A percentile compares a stretch with the other conserved stretches of the same genome.
Evolutionary conservation across 2,797 vertebrate genomes (phyloP).

Genomic region (Eremophila alpestris): DNA sequence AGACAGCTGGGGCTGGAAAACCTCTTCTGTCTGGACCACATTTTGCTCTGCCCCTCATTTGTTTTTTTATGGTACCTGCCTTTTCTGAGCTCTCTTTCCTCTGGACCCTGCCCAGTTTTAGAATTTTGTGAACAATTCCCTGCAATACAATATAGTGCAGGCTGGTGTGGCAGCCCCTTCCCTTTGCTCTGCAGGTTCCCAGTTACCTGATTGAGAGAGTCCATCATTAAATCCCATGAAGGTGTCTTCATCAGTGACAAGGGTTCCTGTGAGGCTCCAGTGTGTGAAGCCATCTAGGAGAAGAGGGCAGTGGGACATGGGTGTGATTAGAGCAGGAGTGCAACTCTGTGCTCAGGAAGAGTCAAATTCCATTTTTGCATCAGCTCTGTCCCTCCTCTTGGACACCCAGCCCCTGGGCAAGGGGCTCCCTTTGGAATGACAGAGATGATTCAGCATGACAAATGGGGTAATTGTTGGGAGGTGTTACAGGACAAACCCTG

Average conservation of each 20-base stretch:
- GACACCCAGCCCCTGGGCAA: background rate
- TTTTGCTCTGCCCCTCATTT: background rate
- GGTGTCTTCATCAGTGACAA: slow-evolving; percentile 85
- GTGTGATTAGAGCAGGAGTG: background rate
- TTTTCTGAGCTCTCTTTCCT: background rate
- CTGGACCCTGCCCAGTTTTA: background rate
- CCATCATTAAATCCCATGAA: slow-evolving; percentile 93
- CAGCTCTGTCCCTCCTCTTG: background rate
- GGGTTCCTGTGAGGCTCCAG: slow-evolving; percentile 90
- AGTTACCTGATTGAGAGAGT: slow-evolving; percentile 89
- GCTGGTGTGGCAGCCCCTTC: background rate
- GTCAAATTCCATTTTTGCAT: background rate
- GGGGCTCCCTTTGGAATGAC: background rate
- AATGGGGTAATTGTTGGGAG: background rate
- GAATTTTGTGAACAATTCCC: background rate
- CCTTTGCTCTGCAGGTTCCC: background rate
- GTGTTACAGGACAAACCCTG: background rate
- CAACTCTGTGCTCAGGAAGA: background rate
- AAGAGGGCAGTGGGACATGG: background rate
- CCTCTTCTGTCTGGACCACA: background rate
- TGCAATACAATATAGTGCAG: background rate
- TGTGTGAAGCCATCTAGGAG: slow-evolving; percentile 89
- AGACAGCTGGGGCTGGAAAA: background rate
- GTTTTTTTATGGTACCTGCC: background rate
- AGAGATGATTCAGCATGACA: accelerated